Evolutionary conservation across 1,140 invertebrate species (phyloP).

Genomic region (Arion vulgaris): DNA sequence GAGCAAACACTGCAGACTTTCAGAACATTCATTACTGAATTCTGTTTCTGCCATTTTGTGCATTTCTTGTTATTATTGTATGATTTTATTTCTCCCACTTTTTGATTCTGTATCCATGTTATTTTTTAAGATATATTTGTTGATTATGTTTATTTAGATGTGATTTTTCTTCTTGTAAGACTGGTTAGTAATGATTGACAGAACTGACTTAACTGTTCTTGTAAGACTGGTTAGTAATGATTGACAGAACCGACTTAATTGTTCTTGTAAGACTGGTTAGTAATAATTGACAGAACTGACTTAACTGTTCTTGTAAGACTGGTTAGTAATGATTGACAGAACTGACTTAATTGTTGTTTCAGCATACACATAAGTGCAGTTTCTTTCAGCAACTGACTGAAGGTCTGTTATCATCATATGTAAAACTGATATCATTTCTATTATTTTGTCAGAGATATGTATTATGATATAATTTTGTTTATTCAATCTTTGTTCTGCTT

Average conservation of each 20-base stretch:
- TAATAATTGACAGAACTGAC: no score
- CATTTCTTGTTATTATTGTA: slow-evolving; percentile 13
- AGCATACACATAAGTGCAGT: no score
- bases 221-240: no score
- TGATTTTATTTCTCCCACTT: not conserved
- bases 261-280: no score
- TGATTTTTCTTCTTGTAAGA: not conserved
- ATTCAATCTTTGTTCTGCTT: not conserved
- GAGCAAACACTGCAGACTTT: slow-evolving; percentile 16
- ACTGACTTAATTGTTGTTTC: no score
- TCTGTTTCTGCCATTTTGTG: slow-evolving; percentile 23
- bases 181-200: no score
- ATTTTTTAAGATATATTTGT: not conserved
- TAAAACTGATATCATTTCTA: not conserved
- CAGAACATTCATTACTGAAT: slow-evolving; percentile 5
- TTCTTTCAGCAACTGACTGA: no score
- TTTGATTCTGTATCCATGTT: not conserved
- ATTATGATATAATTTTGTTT: not conserved
- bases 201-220: no score
- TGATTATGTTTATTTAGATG: not conserved
- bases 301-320: no score
- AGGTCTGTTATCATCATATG: not conserved
- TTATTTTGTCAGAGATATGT: no score
- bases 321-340: no score
- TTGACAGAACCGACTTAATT: no score